phyloP scores from a whole-genome alignment of 1,140 invertebrate genomes.

The Drosophila prosaltans region DNA sequence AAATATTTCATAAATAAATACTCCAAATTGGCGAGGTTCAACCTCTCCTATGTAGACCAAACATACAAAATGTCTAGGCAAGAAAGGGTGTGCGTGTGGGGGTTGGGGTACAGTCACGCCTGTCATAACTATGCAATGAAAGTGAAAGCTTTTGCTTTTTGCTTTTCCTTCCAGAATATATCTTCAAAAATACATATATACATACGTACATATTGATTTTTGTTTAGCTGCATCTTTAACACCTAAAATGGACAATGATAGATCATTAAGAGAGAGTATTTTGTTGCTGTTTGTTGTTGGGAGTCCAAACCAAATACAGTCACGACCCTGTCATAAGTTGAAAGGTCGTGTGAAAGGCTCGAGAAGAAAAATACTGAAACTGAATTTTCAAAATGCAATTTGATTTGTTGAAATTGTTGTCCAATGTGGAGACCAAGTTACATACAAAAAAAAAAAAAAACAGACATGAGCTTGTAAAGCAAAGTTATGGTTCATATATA shows the following conservation, averaged over 20 bases:
- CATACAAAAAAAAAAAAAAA: constrained; percentile 2
- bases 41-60: no score
- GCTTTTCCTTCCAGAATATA: constrained; percentile 31
- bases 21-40: constrained; percentile 13
- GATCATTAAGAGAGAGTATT: constrained; percentile 56
- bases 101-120: neutral
- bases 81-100: neutral
- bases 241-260: constrained; percentile 60
- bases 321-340: constrained; percentile 52
- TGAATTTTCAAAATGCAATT: constrained; percentile 21
- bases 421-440: constrained; percentile 15
- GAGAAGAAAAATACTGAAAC: constrained; percentile 28
- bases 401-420: constrained; percentile 26
- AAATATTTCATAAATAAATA: constrained; percentile 43
- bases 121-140: constrained; percentile 29
- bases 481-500: neutral
- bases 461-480: constrained; percentile 2
- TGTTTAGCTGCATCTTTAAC: constrained; percentile 49
- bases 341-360: constrained; percentile 60
- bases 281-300: constrained; percentile 32
- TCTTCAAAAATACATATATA: neutral
- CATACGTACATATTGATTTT: neutral
- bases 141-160: constrained; percentile 42
- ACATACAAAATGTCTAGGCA: constrained; percentile 1
- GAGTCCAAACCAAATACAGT: constrained; percentile 22